A percentile compares a stretch with the other conserved stretches of the same genome.
These are phyloP conservation scores for Drosophila nikananu DNA, from an alignment of 1,140 invertebrate genomes.

Conservation along the genomic window DNA sequence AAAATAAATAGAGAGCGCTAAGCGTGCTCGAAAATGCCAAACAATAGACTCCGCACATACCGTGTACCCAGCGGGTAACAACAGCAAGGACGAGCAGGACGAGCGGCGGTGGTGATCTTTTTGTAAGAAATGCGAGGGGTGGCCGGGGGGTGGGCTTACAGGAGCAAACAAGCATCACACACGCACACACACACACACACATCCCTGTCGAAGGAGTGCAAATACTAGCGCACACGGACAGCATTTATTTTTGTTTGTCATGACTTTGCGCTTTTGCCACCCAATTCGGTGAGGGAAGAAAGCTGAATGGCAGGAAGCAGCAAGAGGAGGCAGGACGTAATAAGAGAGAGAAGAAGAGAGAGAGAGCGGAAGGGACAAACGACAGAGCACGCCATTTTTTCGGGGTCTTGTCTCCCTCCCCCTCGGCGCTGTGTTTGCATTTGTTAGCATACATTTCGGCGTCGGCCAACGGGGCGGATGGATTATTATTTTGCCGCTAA, in stretches of 20 bases:
- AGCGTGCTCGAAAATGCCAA: slow-evolving; percentile 73
- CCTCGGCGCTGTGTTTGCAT: slow-evolving; percentile 32
- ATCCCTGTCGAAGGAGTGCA: slow-evolving; percentile 36
- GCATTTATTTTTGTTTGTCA: slow-evolving; percentile 51
- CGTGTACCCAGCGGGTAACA: slow-evolving; percentile 4
- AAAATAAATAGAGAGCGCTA: slow-evolving; percentile 57
- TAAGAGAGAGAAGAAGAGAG: background rate
- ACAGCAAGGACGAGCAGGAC: slow-evolving; percentile 1
- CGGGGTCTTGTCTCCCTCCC: slow-evolving; percentile 27
- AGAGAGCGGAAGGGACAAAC: slow-evolving; percentile 8
- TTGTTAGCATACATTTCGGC: slow-evolving; percentile 56
- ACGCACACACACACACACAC: slow-evolving; percentile 4
- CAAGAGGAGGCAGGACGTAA: slow-evolving; percentile 5
- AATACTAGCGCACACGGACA: slow-evolving; percentile 25
- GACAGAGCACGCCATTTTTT: slow-evolving; percentile 44
- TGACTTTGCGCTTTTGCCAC: slow-evolving; percentile 75
- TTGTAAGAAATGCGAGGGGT: slow-evolving; percentile 46
- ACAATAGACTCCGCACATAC: slow-evolving; percentile 63
- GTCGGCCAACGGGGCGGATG: slow-evolving; percentile 19
- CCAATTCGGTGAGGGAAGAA: slow-evolving; percentile 4
- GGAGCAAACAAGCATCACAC: slow-evolving; percentile 60
- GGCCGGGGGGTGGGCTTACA: slow-evolving; percentile 2
- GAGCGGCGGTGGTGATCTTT: slow-evolving; percentile 72
- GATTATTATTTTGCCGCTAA: slow-evolving; percentile 64
- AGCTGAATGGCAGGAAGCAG: background rate